Evolutionary conservation across 2,797 vertebrate species (phyloP).

Genomic region (Falco concolor): DNA sequence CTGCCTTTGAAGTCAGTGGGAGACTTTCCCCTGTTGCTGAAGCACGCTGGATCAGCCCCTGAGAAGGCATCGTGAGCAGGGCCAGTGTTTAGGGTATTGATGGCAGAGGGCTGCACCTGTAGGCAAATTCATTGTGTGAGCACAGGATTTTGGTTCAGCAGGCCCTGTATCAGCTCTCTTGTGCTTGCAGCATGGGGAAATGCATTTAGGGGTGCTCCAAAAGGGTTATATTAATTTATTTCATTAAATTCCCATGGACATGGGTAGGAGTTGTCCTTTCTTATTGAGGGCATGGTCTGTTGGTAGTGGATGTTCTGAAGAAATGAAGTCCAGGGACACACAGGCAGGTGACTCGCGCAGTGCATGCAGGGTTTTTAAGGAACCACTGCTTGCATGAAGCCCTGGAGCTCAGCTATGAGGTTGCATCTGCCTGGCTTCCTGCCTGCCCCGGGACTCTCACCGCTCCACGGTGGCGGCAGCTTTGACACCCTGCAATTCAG

Average conservation of each 20-base stretch:
- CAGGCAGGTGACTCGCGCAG: neutral
- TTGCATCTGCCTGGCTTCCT: neutral
- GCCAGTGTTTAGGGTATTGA: neutral
- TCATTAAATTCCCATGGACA: neutral
- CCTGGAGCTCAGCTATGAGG: neutral
- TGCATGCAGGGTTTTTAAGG: fast-evolving
- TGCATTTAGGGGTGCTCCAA: neutral
- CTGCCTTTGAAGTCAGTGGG: neutral
- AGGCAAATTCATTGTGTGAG: neutral
- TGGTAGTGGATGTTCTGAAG: neutral
- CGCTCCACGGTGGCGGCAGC: fast-evolving
- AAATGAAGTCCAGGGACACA: fast-evolving
- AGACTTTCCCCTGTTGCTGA: neutral
- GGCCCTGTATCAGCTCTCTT: neutral
- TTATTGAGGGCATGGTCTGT: neutral
- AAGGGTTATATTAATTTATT: neutral
- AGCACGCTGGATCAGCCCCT: neutral
- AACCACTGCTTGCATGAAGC: fast-evolving
- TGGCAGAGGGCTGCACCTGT: neutral
- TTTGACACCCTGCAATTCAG: constrained; percentile 4
- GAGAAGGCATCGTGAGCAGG: neutral
- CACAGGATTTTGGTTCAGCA: neutral
- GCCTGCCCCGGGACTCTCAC: neutral
- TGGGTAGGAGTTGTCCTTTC: neutral
- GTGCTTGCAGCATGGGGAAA: fast-evolving